A percentile compares a stretch with the other conserved stretches of the same genome.
These are phyloP conservation scores for Thelaira solivaga DNA, from an alignment of 2,888 invertebrate species.

Conservation along the genomic window DNA sequence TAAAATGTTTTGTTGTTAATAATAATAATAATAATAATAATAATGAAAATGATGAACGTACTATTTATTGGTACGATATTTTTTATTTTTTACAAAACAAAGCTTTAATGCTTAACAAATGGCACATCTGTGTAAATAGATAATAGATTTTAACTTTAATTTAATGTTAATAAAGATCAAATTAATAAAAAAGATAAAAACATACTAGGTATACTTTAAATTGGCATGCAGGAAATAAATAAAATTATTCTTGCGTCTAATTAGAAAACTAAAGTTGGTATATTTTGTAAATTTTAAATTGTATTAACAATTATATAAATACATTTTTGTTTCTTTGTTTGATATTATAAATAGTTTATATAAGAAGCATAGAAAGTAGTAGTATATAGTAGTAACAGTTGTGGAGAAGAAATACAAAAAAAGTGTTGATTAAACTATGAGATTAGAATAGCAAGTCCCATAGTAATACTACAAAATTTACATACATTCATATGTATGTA, in stretches of 20 bases:
- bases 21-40: too few relatives aligned
- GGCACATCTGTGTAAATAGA: slow-evolving; percentile 58
- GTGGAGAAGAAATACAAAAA: not conserved
- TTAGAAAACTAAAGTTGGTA: slow-evolving; percentile 9
- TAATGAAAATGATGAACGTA: slow-evolving; percentile 25
- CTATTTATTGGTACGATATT: slow-evolving; percentile 51
- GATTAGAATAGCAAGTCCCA: too few relatives aligned
- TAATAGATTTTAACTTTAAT: slow-evolving; percentile 25
- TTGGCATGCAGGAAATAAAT: slow-evolving; percentile 17
- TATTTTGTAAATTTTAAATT: slow-evolving; percentile 2
- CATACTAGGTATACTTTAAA: too few relatives aligned
- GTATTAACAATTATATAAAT: slow-evolving; percentile 22
- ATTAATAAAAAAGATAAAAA: slow-evolving; percentile 7
- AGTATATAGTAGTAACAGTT: not conserved
- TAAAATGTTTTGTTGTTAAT: slow-evolving; percentile 22
- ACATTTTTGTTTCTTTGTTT: slow-evolving; percentile 19
- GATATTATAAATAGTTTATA: not conserved
- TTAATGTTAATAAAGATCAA: slow-evolving; percentile 30
- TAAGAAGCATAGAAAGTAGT: slow-evolving; percentile 6
- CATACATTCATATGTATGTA: too few relatives aligned
- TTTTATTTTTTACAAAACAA: slow-evolving; percentile 59
- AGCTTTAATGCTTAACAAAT: slow-evolving; percentile 58
- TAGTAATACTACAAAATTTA: too few relatives aligned
- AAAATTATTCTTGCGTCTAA: slow-evolving; percentile 12
- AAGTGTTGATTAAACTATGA: not conserved